phyloP scores from a whole-genome alignment of 2,113 vertebrate genomes.

The Condylura cristata region DNA sequence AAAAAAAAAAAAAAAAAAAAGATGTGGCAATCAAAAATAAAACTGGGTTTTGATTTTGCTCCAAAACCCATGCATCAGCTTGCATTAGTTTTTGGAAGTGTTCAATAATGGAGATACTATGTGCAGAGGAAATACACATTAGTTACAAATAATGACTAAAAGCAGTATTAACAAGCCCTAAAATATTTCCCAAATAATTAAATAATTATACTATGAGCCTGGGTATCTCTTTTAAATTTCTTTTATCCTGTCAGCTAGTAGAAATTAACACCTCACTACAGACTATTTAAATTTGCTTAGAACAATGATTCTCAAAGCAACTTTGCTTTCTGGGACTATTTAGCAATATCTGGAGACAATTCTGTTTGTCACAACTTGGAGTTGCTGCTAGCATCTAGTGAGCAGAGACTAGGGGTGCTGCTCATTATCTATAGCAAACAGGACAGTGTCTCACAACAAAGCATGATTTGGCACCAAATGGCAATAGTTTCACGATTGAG shows the following conservation, averaged over 20 bases:
- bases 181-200: not conserved
- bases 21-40: not conserved
- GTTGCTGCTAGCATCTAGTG: not conserved
- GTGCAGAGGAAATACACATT: not conserved
- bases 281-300: not conserved
- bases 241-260: not conserved
- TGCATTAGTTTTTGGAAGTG: not conserved
- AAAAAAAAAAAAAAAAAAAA: too few relatives aligned
- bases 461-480: not conserved
- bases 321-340: not conserved
- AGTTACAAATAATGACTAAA: not conserved
- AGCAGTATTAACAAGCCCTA: not conserved
- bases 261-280: not conserved
- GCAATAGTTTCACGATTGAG: not conserved
- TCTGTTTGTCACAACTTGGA: not conserved
- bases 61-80: not conserved
- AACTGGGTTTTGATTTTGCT: not conserved
- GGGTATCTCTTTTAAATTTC: not conserved
- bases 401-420: not conserved
- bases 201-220: not conserved
- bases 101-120: not conserved
- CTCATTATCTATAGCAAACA: not conserved
- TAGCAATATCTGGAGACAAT: not conserved
- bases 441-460: not conserved
- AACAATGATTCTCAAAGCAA: not conserved